Conservation (phyloP, 1,140 invertebrate species). For the Papilio polyxenes region DNA sequence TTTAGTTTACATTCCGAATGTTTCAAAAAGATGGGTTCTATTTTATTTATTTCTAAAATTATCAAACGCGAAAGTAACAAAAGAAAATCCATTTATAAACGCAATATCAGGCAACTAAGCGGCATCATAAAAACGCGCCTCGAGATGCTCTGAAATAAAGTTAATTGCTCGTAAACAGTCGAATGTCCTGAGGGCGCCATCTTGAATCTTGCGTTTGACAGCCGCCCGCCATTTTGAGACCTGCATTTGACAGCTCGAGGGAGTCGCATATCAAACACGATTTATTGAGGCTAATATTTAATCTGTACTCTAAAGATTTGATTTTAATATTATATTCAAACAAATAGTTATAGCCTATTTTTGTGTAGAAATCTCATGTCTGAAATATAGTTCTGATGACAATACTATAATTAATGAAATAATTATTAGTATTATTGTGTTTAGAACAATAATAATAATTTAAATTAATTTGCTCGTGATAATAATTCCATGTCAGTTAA, state of each 20-base stretch:
- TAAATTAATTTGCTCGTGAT: neutral
- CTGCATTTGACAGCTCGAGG: slow-evolving; percentile 40
- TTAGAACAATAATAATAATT: neutral
- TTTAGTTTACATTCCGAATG: neutral
- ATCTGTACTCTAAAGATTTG: slow-evolving; percentile 12
- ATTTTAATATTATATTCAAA: neutral
- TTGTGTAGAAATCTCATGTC: no score
- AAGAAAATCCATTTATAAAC: slow-evolving; percentile 57
- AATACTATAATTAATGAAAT: no score
- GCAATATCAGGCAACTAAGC: slow-evolving; percentile 51
- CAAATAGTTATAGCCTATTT: neutral
- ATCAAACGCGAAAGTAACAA: slow-evolving; percentile 47
- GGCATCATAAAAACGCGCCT: slow-evolving; percentile 50
- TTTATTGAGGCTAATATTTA: slow-evolving; percentile 18
- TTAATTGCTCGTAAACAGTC: slow-evolving; percentile 67
- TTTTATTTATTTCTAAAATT: slow-evolving; percentile 35
- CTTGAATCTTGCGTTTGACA: slow-evolving; percentile 43
- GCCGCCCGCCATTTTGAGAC: slow-evolving; percentile 49
- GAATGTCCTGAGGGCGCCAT: slow-evolving; percentile 53
- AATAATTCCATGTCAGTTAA: neutral
- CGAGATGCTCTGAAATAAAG: slow-evolving; percentile 62
- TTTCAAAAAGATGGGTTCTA: neutral
- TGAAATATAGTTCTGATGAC: neutral
- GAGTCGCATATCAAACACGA: slow-evolving; percentile 36
- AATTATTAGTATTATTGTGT: no score